Evolutionary conservation across 2,797 vertebrate genomes (phyloP).

Genomic region (Sebastes taczanowskii): DNA sequence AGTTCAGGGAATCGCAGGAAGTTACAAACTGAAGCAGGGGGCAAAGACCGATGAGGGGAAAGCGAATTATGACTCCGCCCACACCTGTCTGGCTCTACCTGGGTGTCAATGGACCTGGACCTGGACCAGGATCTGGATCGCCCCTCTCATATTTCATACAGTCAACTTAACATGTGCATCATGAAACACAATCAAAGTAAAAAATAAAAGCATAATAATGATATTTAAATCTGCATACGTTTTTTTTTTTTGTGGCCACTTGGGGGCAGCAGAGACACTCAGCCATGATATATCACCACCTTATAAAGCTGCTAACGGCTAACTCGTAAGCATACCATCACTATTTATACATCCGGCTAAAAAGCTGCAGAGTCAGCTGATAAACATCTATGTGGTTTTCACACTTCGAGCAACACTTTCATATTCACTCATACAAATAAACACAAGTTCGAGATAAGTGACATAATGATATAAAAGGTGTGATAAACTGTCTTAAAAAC

Average conservation of each 20-base stretch:
- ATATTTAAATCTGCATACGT: neutral
- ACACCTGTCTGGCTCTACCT: neutral
- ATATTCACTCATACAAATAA: neutral
- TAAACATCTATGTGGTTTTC: neutral
- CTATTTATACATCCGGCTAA: neutral
- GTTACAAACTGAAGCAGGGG: neutral
- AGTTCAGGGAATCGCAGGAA: constrained; percentile 26
- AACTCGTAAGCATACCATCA: neutral
- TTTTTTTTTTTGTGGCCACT: no score
- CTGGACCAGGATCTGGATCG: neutral
- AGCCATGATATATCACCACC: neutral
- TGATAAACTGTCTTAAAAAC: neutral
- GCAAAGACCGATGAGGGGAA: neutral
- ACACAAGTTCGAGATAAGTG: neutral
- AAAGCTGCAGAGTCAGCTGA: neutral
- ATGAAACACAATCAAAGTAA: neutral
- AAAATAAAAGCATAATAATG: neutral
- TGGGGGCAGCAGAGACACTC: no score
- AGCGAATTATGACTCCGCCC: neutral
- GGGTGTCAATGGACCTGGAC: neutral
- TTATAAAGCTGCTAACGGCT: neutral
- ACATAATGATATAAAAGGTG: neutral
- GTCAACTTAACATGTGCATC: neutral
- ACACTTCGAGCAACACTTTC: neutral
- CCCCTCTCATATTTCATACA: neutral